phyloP scores from a whole-genome alignment of 2,113 vertebrate species.

The Callopanchax toddi region DNA sequence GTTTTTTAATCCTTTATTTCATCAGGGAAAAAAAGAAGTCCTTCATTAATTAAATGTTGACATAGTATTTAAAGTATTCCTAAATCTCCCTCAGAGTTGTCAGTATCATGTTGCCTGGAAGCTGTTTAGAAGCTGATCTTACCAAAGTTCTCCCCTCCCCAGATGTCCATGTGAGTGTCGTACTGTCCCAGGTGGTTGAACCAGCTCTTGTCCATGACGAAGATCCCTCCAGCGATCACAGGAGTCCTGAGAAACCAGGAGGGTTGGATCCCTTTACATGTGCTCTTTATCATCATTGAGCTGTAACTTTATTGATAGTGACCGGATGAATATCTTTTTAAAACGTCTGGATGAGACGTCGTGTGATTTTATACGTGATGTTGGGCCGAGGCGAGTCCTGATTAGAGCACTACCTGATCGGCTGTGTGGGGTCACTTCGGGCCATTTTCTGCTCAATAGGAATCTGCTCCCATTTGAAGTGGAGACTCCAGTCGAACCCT shows the following conservation, averaged over 20 bases:
- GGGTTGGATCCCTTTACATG: neutral
- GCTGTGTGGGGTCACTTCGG: conserved; percentile 91
- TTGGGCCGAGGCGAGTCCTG: no score
- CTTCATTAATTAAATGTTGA: no score
- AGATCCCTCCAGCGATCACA: conserved; percentile 97
- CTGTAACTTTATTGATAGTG: no score
- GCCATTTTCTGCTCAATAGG: conserved; percentile 98
- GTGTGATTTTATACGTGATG: no score
- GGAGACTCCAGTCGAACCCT: conserved; percentile 99
- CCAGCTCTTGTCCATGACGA: conserved; percentile 97
- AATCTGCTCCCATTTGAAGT: conserved; percentile 99
- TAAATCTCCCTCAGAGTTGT: no score
- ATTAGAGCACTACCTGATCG: conserved; percentile 82
- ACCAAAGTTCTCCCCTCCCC: conserved; percentile 99
- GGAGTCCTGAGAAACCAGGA: conserved; percentile 85
- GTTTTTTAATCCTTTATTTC: no score
- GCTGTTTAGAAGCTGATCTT: conserved; percentile 67
- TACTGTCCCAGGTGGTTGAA: conserved; percentile 99
- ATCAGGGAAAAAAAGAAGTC: no score
- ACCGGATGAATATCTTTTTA: no score
- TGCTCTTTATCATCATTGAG: no score
- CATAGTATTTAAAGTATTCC: no score
- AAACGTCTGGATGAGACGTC: no score
- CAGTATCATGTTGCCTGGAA: no score
- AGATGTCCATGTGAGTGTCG: conserved; percentile 99